A percentile compares a stretch with the other conserved stretches of the same genome.
Conservation (phyloP, 2,797 vertebrate species). For the Rhodeus uyekii region DNA sequence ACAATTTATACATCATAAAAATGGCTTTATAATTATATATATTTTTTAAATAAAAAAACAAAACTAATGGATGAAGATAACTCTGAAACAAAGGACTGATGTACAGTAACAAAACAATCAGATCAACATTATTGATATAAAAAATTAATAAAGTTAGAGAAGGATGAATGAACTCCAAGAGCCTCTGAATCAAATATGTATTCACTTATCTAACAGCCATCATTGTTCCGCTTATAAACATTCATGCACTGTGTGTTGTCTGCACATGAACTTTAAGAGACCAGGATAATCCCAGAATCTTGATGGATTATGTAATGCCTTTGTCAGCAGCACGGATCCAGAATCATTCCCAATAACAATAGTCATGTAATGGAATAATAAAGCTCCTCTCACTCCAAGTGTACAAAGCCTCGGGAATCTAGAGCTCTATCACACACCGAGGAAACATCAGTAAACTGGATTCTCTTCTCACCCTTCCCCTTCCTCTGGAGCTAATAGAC, state of each 20-base stretch:
- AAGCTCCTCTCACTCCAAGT: conserved; percentile 3
- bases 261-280: background rate
- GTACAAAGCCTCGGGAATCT: background rate
- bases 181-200: background rate
- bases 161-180: background rate
- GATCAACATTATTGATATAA: background rate
- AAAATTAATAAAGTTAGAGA: background rate
- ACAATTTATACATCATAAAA: background rate
- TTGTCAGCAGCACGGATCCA: background rate
- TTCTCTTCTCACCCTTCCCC: conserved; percentile 7
- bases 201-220: background rate
- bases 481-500: conserved; percentile 44
- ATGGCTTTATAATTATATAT: background rate
- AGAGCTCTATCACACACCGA: conserved; percentile 2
- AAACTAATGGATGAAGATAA: background rate
- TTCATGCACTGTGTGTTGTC: background rate
- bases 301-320: conserved; percentile 11
- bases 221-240: background rate
- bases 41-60: too few relatives aligned
- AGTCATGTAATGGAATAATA: conserved; percentile 12
- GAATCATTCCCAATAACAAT: conserved; percentile 22
- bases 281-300: conserved; percentile 1
- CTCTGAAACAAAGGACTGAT: background rate
- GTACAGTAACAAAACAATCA: background rate
- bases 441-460: conserved; percentile 18